Base-by-base conservation (phyloP, 1,140 invertebrate species). In the Drosophila teissieri region DNA sequence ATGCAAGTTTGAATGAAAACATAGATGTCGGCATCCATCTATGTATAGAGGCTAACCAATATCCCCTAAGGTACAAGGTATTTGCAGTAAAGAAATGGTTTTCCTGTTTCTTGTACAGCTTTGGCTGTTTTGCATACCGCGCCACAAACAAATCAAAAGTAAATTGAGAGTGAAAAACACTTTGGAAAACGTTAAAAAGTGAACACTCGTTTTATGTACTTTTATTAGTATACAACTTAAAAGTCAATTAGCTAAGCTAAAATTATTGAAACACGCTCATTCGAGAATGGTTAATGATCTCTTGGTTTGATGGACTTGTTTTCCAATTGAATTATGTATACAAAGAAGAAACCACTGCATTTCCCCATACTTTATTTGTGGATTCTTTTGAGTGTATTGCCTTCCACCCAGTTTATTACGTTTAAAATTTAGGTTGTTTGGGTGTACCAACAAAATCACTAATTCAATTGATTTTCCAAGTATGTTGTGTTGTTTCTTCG, bases 81-180 rank as follows among this genome's bases (percentile, higher is more conserved):
- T 10, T 3, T 4, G 15, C 5, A 22, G 19, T 24, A 75, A 63
- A 63, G 45, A 51, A 74, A 31, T 42, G 19, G 8, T 54, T 44
- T 55, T 31, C 12, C 31, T 44, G 39, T 11, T 39, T 52, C 45
- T 44, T 40, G 36, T 44, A 65, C 31, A 8, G 51, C 54, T 64
- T 73, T 73, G 73, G 44, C 69, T 54, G 34, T 31, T 75, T 75
- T 77, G 62, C 73, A 68, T 76, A 68, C 42, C 54, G 17, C 22
- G 34, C 42, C 24, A 46, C 44, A 55, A 52, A 42, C 72, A 58
- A 74, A 65, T 67, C 60, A 67, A 76, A 76, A 76, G 54, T 54
- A 76, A 76, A 76, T 67, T 37, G 54, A 40, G 62, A 73, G 53
- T 42, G 37, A 73, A 73, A 77, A 77, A 53, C 73, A 60, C 49